These are phyloP conservation scores for Meta bourneti DNA, from an alignment of 2,888 invertebrate species.

Conservation along the genomic window DNA sequence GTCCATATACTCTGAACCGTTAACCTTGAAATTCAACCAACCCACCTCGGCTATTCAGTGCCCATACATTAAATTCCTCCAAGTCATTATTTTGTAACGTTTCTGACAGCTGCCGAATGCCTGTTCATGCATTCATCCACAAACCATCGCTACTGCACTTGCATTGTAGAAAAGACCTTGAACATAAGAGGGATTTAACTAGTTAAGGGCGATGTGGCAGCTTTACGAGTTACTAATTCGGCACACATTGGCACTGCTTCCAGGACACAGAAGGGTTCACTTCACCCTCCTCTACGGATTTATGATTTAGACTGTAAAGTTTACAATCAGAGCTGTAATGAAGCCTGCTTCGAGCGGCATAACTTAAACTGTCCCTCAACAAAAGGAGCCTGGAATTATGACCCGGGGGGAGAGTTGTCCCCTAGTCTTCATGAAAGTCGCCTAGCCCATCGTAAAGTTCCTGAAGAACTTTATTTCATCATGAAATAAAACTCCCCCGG, in stretches of 20 bases:
- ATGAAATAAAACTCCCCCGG: constrained; percentile 15
- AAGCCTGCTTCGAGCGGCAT: constrained; percentile 3
- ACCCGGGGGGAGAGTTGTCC: background rate
- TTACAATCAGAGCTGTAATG: constrained; percentile 7
- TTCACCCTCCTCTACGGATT: background rate
- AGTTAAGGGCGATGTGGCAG: too few relatives aligned
- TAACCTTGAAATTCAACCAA: too few relatives aligned
- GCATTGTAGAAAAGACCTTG: too few relatives aligned
- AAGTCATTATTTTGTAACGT: too few relatives aligned
- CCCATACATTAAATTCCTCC: too few relatives aligned
- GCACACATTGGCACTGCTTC: background rate
- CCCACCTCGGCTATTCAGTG: too few relatives aligned
- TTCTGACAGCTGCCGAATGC: too few relatives aligned
- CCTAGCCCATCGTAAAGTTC: constrained; percentile 13
- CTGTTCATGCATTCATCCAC: too few relatives aligned
- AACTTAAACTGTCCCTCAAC: background rate
- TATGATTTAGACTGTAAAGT: background rate
- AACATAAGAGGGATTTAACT: too few relatives aligned
- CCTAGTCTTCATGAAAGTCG: constrained; percentile 4
- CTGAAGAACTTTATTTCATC: constrained; percentile 30
- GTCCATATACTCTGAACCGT: too few relatives aligned
- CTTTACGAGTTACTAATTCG: constrained; percentile 9
- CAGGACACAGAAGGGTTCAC: background rate
- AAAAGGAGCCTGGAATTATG: constrained; percentile 1
- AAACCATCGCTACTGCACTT: too few relatives aligned